A percentile compares a stretch with the other conserved stretches of the same genome.
Conservation (phyloP, 2,888 invertebrate species). For the Atrina japonica region DNA sequence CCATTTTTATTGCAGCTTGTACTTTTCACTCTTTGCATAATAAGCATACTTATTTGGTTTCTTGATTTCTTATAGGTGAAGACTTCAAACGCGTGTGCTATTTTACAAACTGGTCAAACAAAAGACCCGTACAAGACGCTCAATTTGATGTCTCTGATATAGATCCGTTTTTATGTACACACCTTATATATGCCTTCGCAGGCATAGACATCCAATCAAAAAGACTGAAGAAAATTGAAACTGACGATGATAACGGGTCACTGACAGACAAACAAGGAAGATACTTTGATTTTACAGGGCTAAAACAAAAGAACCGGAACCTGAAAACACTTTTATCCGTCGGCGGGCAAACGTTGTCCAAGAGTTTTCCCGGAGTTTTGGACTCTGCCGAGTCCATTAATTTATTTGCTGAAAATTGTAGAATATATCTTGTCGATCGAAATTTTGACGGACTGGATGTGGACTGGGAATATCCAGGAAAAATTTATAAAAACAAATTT, state of each 20-base stretch:
- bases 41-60: no score
- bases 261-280: slow-evolving; percentile 34
- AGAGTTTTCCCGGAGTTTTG: slow-evolving; percentile 55
- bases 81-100: slow-evolving; percentile 54
- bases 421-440: slow-evolving; percentile 60
- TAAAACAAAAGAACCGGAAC: slow-evolving; percentile 63
- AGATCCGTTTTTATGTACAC: slow-evolving; percentile 95
- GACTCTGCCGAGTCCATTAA: slow-evolving; percentile 53
- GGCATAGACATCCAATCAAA: slow-evolving; percentile 97
- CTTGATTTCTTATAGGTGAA: no score
- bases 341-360: slow-evolving; percentile 63
- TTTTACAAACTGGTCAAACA: slow-evolving; percentile 72
- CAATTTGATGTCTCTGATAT: slow-evolving; percentile 87
- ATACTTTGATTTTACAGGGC: slow-evolving; percentile 59
- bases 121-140: slow-evolving; percentile 50
- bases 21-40: no score
- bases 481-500: slow-evolving; percentile 49
- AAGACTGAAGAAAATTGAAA: slow-evolving; percentile 80
- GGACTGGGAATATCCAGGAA: slow-evolving; percentile 76
- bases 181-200: slow-evolving; percentile 97
- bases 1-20: no score
- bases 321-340: slow-evolving; percentile 72
- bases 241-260: slow-evolving; percentile 51
- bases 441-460: slow-evolving; percentile 74
- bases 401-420: slow-evolving; percentile 59